These are phyloP conservation scores for Tyrophagus putrescentiae DNA, from an alignment of 1,140 invertebrate genomes.

Conservation along the genomic window DNA sequence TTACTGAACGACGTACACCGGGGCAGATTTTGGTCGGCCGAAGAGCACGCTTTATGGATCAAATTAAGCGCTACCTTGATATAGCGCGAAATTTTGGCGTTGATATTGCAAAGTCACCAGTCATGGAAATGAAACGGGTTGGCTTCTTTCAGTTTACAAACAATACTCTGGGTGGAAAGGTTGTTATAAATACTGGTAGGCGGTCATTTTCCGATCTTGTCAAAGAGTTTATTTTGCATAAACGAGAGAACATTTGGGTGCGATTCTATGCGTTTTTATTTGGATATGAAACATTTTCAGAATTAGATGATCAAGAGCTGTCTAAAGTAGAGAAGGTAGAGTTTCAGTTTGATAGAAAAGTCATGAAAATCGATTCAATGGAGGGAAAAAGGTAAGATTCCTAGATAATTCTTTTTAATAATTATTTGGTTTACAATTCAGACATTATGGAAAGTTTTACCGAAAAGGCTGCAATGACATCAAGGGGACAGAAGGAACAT, in stretches of 20 bases:
- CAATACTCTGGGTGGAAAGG: neutral
- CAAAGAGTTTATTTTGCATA: neutral
- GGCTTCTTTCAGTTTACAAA: slow-evolving; percentile 1
- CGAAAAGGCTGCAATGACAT: neutral
- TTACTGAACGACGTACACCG: neutral
- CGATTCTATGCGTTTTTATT: neutral
- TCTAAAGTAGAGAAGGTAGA: neutral
- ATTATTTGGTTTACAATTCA: neutral
- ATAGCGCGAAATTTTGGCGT: neutral
- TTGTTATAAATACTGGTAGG: neutral
- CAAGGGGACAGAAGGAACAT: neutral
- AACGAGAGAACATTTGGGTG: neutral
- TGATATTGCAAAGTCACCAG: neutral
- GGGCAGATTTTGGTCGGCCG: neutral
- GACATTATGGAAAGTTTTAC: neutral
- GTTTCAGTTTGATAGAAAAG: neutral
- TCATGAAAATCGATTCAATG: neutral
- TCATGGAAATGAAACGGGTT: slow-evolving; percentile 1
- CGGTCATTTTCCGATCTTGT: slow-evolving; percentile 3
- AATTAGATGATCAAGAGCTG: neutral
- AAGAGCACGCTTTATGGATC: neutral
- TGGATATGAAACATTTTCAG: neutral
- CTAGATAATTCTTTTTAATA: neutral
- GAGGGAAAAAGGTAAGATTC: neutral
- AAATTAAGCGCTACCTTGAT: neutral